Evolutionary conservation across 2,113 vertebrate genomes (phyloP).

Genomic region (Nestor notabilis): DNA sequence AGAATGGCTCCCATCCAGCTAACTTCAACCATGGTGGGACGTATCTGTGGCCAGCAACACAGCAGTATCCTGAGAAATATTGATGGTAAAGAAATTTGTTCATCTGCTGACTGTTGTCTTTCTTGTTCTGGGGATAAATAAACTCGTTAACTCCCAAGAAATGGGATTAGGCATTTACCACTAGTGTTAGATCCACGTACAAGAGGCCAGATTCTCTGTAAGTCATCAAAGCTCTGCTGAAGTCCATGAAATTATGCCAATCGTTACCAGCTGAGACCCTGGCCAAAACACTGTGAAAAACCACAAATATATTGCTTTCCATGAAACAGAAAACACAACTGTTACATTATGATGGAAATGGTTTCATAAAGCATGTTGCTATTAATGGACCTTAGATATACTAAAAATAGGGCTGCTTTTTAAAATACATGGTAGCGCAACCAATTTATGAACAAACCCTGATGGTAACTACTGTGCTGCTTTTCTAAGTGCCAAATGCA

Average conservation of each 20-base stretch:
- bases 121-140: constrained; percentile 23
- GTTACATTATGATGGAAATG: background rate
- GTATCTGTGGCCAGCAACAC: background rate
- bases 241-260: background rate
- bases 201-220: background rate
- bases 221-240: constrained; percentile 36
- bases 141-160: constrained; percentile 5
- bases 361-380: constrained; percentile 5
- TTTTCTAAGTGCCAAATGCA: constrained; percentile 40
- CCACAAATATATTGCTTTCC: background rate
- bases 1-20: background rate
- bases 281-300: constrained; percentile 10
- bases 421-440: background rate
- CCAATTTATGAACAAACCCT: background rate
- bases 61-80: background rate
- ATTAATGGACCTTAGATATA: background rate
- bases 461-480: background rate
- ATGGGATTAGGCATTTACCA: constrained; percentile 12
- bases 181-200: background rate
- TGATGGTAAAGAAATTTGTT: background rate
- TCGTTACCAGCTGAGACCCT: background rate
- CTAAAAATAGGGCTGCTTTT: background rate
- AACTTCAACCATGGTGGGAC: background rate
- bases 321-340: constrained; percentile 24
- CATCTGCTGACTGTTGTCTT: background rate